Evolutionary conservation across 1,140 invertebrate genomes (phyloP).

Genomic region (Anastrepha obliqua): DNA sequence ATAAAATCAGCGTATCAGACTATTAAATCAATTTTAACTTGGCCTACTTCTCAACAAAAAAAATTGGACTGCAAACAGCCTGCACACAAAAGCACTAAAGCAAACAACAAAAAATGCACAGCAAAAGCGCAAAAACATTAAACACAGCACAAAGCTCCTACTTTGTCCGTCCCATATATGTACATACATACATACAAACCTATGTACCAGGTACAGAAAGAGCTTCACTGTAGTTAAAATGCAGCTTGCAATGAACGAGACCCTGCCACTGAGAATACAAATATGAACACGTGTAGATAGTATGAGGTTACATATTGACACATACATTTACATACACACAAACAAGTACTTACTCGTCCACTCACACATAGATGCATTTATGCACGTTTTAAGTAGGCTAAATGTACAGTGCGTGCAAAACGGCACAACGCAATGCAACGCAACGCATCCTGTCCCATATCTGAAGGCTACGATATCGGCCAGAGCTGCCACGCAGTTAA

Average conservation of each 20-base stretch:
- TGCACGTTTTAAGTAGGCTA: slow-evolving; percentile 38
- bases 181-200: background rate
- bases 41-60: slow-evolving; percentile 65
- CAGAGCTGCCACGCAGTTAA: background rate
- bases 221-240: background rate
- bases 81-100: background rate
- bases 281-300: background rate
- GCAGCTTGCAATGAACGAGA: slow-evolving; percentile 36
- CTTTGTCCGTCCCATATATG: background rate
- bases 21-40: slow-evolving; percentile 73
- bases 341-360: background rate
- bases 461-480: slow-evolving; percentile 23
- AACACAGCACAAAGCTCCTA: background rate
- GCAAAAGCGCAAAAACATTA: background rate
- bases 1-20: slow-evolving; percentile 59
- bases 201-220: background rate
- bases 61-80: background rate
- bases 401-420: slow-evolving; percentile 42
- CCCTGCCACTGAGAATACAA: background rate
- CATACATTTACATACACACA: background rate
- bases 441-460: slow-evolving; percentile 45
- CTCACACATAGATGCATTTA: background rate
- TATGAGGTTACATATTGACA: background rate
- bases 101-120: background rate
- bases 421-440: slow-evolving; percentile 6